Percentiles rank a stretch among this genome's conserved stretches.
Evolutionary conservation across 2,888 invertebrate genomes (phyloP).

Genomic region (Apamea epomidion): DNA sequence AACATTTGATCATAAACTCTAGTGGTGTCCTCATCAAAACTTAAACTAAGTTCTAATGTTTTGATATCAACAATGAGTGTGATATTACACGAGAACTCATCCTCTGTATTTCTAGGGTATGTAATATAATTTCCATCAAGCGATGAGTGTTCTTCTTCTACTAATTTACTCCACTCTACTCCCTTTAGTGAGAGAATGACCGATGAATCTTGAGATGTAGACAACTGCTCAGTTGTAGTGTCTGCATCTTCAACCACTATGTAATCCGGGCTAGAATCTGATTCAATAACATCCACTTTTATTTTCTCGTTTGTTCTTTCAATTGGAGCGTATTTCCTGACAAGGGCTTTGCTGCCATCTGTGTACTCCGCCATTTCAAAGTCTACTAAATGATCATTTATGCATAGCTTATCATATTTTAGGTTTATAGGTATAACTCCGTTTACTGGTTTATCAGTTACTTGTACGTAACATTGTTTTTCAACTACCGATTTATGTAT

Average conservation of each 20-base stretch:
- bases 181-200: conserved; percentile 70
- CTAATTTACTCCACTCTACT: conserved; percentile 79
- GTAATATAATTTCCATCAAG: conserved; percentile 68
- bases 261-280: conserved; percentile 81
- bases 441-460: conserved; percentile 79
- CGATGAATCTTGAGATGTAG: conserved; percentile 71
- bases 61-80: conserved; percentile 78
- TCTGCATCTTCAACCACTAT: conserved; percentile 75
- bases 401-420: conserved; percentile 81
- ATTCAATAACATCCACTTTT: conserved; percentile 65
- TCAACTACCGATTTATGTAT: conserved; percentile 91
- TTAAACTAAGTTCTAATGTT: conserved; percentile 79
- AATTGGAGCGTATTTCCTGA: conserved; percentile 73
- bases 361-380: conserved; percentile 83
- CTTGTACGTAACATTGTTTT: conserved; percentile 88
- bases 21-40: conserved; percentile 82
- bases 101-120: conserved; percentile 70
- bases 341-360: conserved; percentile 78
- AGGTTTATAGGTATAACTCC: conserved; percentile 80
- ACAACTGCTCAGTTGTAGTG: conserved; percentile 53
- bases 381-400: conserved; percentile 88
- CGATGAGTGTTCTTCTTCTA: conserved; percentile 75
- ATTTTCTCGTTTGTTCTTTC: conserved; percentile 32
- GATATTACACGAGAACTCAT: conserved; percentile 80
- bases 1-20: conserved; percentile 87